A percentile compares a stretch with the other conserved stretches of the same genome.
Conservation (phyloP, 2,113 vertebrate species). For the Pandion haliaetus region DNA sequence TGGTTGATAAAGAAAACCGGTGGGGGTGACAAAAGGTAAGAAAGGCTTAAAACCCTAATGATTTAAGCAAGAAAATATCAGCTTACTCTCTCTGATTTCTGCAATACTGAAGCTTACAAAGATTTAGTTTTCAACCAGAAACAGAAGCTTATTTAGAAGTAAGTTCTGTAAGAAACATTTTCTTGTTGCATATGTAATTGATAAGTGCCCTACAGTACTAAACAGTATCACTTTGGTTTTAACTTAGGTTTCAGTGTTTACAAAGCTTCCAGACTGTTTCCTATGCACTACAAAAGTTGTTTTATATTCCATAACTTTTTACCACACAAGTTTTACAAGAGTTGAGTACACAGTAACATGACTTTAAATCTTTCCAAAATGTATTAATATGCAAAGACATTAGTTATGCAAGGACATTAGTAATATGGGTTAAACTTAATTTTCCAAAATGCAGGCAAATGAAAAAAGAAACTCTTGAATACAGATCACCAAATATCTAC, state of each 20-base stretch:
- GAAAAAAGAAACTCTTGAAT: background rate
- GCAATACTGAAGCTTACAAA: background rate
- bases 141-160: slow-evolving; percentile 62
- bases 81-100: slow-evolving; percentile 35
- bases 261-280: slow-evolving; percentile 48
- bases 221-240: slow-evolving; percentile 48
- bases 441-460: background rate
- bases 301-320: slow-evolving; percentile 24
- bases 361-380: background rate
- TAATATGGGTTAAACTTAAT: background rate
- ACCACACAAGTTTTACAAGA: background rate
- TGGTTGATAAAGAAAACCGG: slow-evolving; percentile 18
- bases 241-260: slow-evolving; percentile 58
- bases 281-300: slow-evolving; percentile 16
- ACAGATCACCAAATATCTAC: background rate
- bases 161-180: slow-evolving; percentile 10
- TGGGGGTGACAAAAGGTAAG: slow-evolving; percentile 19
- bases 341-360: background rate
- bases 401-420: background rate
- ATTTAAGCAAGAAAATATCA: slow-evolving; percentile 5
- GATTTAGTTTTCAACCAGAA: slow-evolving; percentile 53
- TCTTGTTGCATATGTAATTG: slow-evolving; percentile 55
- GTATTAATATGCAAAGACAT: background rate
- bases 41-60: background rate
- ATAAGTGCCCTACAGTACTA: slow-evolving; percentile 43